Evolutionary conservation across 2,113 vertebrate genomes (phyloP).

Genomic region (Mesitornis unicolor): DNA sequence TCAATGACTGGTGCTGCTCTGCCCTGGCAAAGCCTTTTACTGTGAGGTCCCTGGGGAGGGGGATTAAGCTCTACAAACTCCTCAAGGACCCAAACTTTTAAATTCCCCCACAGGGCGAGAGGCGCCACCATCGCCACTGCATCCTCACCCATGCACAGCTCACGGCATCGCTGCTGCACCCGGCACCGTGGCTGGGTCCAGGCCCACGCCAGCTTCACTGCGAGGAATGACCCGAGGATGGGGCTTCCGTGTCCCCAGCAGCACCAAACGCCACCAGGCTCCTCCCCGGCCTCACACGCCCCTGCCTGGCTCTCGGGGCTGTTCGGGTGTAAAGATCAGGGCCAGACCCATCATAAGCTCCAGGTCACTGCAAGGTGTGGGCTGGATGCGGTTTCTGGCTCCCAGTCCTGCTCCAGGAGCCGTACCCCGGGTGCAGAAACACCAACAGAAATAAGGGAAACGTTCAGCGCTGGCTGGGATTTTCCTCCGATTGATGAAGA

Average conservation of each 20-base stretch:
- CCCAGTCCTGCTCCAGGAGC: background rate
- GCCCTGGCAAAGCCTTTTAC: background rate
- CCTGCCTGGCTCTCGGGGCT: background rate
- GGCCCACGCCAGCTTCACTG: background rate
- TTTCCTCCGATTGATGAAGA: background rate
- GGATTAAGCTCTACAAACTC: background rate
- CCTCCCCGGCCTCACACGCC: background rate
- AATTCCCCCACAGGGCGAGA: background rate
- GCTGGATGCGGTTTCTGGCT: background rate
- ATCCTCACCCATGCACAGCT: too few species aligned
- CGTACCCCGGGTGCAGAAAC: background rate
- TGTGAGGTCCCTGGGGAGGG: fast-evolving
- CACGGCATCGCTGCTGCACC: too few species aligned
- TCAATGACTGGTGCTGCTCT: background rate
- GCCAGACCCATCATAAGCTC: background rate
- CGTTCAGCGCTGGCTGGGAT: fast-evolving
- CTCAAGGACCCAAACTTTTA: background rate
- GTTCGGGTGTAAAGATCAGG: background rate
- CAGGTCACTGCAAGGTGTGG: background rate
- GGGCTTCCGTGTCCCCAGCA: background rate
- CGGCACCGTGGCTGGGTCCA: too few species aligned
- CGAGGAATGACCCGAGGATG: background rate
- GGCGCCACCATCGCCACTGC: too few species aligned
- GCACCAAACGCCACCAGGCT: fast-evolving
- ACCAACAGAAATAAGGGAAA: background rate